Conservation (phyloP, 1,140 invertebrate genomes). For the Tenebrio molitor region DNA sequence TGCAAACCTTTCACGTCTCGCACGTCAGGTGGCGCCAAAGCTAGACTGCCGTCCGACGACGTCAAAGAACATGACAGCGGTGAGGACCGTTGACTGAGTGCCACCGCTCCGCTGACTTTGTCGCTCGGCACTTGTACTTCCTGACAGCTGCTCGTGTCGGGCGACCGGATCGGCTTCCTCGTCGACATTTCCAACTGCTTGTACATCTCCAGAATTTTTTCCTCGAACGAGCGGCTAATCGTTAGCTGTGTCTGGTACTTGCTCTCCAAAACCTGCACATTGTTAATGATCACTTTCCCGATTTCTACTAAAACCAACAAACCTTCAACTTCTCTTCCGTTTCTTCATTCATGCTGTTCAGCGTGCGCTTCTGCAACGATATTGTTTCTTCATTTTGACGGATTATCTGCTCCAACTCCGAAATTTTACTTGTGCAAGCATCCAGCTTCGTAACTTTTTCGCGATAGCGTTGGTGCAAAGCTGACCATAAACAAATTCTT, state of each 20-base stretch:
- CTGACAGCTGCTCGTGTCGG: slow-evolving; percentile 64
- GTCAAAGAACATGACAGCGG: slow-evolving; percentile 71
- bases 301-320: too few species aligned
- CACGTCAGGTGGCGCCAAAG: slow-evolving; percentile 66
- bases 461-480: slow-evolving; percentile 58
- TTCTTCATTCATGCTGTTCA: slow-evolving; percentile 70
- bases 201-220: slow-evolving; percentile 75
- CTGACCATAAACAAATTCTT: too few species aligned
- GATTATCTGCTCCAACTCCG: slow-evolving; percentile 68
- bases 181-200: slow-evolving; percentile 68
- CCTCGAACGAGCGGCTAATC: slow-evolving; percentile 77
- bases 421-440: slow-evolving; percentile 67
- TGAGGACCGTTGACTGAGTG: slow-evolving; percentile 66
- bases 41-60: slow-evolving; percentile 70
- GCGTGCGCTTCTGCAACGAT: slow-evolving; percentile 68
- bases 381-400: slow-evolving; percentile 68
- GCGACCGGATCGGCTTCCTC: slow-evolving; percentile 54
- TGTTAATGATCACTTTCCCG: slow-evolving; percentile 20
- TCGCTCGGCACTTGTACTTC: slow-evolving; percentile 68
- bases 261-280: slow-evolving; percentile 74
- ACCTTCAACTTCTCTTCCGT: slow-evolving; percentile 70
- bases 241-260: slow-evolving; percentile 79
- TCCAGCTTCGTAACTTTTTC: slow-evolving; percentile 66
- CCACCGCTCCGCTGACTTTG: slow-evolving; percentile 64
- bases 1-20: slow-evolving; percentile 68